Conservation (phyloP, 2,113 vertebrate species). For the Crotophaga sulcirostris region DNA sequence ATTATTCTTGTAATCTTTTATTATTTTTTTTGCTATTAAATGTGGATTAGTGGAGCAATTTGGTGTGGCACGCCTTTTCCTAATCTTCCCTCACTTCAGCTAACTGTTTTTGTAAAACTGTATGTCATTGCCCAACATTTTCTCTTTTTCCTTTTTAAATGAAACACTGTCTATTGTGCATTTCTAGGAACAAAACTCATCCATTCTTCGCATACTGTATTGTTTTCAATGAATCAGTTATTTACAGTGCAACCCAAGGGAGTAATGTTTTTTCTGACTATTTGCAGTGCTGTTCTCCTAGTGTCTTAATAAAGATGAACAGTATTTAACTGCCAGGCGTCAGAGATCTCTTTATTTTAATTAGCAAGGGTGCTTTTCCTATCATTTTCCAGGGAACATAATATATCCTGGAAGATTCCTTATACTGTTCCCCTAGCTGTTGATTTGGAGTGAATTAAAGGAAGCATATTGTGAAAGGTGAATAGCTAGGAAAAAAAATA, state of each 20-base stretch:
- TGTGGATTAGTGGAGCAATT: not conserved
- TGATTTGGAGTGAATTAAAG: conserved; percentile 47
- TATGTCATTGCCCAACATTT: not conserved
- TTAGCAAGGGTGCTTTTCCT: not conserved
- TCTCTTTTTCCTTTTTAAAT: not conserved
- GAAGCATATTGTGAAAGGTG: conserved; percentile 30
- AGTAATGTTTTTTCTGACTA: not conserved
- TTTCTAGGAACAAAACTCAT: not conserved
- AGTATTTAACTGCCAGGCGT: conserved; percentile 7
- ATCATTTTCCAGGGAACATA: not conserved
- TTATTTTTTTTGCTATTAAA: not conserved
- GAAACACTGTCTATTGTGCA: not conserved
- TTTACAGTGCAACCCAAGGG: not conserved
- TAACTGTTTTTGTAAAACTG: not conserved
- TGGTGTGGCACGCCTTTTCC: not conserved
- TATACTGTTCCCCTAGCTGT: not conserved
- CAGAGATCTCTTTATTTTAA: conserved; percentile 32
- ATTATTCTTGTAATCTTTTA: not conserved
- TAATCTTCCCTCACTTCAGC: not conserved
- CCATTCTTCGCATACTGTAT: not conserved
- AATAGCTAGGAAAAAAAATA: not conserved
- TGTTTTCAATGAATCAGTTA: not conserved
- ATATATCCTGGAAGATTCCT: conserved; percentile 17
- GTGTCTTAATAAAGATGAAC: conserved; percentile 25
- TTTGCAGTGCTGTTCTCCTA: not conserved